Conservation (phyloP, 2,888 invertebrate genomes). For the Cryptocephalus primarius region DNA sequence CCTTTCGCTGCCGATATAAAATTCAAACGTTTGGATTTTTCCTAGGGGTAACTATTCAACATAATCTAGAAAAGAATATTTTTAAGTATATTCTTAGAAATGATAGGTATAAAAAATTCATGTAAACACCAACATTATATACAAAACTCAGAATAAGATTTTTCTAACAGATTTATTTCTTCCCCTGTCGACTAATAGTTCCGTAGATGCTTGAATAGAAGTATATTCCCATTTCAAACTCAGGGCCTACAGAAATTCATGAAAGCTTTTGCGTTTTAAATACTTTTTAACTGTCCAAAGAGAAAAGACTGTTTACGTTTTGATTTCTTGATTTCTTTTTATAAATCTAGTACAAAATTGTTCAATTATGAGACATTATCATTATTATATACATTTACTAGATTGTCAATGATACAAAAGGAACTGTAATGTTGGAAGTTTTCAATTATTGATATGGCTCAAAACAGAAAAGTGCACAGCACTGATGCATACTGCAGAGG, state of each 20-base stretch:
- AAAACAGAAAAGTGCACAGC: no score
- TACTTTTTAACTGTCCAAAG: conserved; percentile 4
- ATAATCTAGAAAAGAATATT: background rate
- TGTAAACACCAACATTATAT: conserved; percentile 1
- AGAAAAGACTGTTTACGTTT: conserved; percentile 7
- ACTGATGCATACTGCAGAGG: no score
- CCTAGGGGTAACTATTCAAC: no score
- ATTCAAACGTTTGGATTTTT: no score
- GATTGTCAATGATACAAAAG: no score
- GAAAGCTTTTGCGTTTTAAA: background rate
- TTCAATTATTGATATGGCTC: no score
- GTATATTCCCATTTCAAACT: background rate
- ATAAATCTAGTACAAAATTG: conserved; percentile 5
- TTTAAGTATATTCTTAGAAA: background rate
- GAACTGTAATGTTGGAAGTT: no score
- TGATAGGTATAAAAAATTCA: conserved; percentile 3
- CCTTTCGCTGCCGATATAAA: no score
- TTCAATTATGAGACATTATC: conserved; percentile 1
- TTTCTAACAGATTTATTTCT: background rate
- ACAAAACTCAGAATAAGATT: background rate
- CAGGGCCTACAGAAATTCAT: conserved; percentile 7
- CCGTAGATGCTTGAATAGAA: background rate
- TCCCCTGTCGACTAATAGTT: background rate
- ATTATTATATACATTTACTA: no score
- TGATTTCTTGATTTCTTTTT: conserved; percentile 1